Conservation (phyloP, 2,888 invertebrate genomes). For the Metallyticus violacea region DNA sequence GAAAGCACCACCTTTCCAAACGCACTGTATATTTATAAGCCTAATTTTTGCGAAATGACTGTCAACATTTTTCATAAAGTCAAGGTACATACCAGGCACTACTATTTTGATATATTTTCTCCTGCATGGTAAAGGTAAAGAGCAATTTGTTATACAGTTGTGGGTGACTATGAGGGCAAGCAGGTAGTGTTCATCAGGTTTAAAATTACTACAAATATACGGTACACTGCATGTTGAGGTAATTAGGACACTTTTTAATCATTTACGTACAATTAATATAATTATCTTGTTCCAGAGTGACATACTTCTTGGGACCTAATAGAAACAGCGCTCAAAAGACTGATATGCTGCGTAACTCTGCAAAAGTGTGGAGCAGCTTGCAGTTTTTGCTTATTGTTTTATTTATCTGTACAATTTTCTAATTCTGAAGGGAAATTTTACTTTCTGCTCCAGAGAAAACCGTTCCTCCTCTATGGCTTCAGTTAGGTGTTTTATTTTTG, state of each 20-base stretch:
- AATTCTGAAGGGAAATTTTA: not conserved
- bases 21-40: too few species aligned
- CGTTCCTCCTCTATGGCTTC: not conserved
- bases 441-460: not conserved
- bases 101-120: not conserved
- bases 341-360: not conserved
- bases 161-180: not conserved
- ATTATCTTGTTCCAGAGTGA: too few species aligned
- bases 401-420: not conserved
- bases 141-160: not conserved
- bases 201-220: not conserved
- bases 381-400: not conserved
- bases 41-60: too few species aligned
- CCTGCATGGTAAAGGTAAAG: too few species aligned
- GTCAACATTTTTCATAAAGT: too few species aligned
- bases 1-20: too few species aligned
- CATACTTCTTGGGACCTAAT: not conserved
- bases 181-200: not conserved
- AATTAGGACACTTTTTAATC: too few species aligned
- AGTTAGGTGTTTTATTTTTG: not conserved
- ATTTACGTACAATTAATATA: too few species aligned
- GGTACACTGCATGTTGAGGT: too few species aligned
- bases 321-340: not conserved
- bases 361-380: not conserved
- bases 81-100: not conserved